Evolutionary conservation across 1,140 invertebrate species (phyloP).

Genomic region (Papilio dardanus): DNA sequence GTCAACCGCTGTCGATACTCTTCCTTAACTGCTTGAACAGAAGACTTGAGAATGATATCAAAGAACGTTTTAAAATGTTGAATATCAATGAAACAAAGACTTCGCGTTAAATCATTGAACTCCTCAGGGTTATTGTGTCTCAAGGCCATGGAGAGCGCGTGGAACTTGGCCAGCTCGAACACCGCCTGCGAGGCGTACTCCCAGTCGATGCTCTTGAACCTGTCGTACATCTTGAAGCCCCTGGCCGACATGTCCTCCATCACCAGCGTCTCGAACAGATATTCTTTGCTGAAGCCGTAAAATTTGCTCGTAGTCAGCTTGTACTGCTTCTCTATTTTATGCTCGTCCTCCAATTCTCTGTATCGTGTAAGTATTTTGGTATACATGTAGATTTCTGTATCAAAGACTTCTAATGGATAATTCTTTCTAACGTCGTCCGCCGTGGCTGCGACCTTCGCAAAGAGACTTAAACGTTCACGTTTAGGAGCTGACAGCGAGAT

Average conservation of each 20-base stretch:
- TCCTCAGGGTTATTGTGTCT: slow-evolving; percentile 46
- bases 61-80: neutral
- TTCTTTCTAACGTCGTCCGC: slow-evolving; percentile 41
- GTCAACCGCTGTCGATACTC: slow-evolving; percentile 43
- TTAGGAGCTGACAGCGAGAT: slow-evolving; percentile 37
- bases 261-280: slow-evolving; percentile 56
- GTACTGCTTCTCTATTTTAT: slow-evolving; percentile 1
- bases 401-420: slow-evolving; percentile 33
- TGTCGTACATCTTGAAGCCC: slow-evolving; percentile 56
- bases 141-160: slow-evolving; percentile 60
- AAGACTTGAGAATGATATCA: neutral
- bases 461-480: slow-evolving; percentile 43
- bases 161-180: slow-evolving; percentile 59
- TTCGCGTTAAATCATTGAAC: slow-evolving; percentile 44
- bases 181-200: slow-evolving; percentile 54
- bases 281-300: slow-evolving; percentile 50
- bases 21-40: slow-evolving; percentile 40
- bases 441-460: slow-evolving; percentile 51
- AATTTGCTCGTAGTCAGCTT: slow-evolving; percentile 45
- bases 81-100: neutral
- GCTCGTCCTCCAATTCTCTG: slow-evolving; percentile 40
- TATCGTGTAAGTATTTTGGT: slow-evolving; percentile 40
- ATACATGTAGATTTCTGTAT: slow-evolving; percentile 50
- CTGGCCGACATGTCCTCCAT: slow-evolving; percentile 54
- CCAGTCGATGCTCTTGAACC: slow-evolving; percentile 60